phyloP scores from a whole-genome alignment of 1,140 invertebrate species.

The Scaptomyza pallida region DNA sequence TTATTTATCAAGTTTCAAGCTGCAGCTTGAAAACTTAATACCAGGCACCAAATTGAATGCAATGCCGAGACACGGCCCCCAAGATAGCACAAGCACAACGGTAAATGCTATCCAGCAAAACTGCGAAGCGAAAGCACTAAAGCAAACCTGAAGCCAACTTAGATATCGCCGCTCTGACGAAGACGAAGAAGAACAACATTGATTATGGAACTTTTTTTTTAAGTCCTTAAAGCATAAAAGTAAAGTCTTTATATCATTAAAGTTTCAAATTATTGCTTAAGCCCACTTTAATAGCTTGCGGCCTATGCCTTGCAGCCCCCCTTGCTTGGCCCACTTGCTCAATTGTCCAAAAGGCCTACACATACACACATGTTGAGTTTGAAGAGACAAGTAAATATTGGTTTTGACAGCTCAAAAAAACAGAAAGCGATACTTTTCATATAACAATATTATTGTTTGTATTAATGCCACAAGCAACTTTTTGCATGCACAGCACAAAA shows the following conservation, averaged over 20 bases:
- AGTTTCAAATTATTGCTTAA: too few species aligned
- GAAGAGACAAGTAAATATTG: slow-evolving; percentile 12
- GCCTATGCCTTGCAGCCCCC: too few species aligned
- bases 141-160: slow-evolving; percentile 18
- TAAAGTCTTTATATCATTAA: too few species aligned
- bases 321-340: too few species aligned
- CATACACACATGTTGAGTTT: not conserved
- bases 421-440: not conserved
- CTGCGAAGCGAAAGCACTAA: slow-evolving; percentile 2
- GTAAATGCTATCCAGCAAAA: slow-evolving; percentile 4
- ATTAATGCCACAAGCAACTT: not conserved
- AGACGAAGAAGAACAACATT: not conserved
- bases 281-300: too few species aligned
- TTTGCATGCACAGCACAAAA: not conserved
- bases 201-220: not conserved
- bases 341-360: too few species aligned
- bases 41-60: slow-evolving; percentile 76
- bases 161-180: not conserved
- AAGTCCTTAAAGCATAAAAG: not conserved
- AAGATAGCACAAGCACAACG: slow-evolving; percentile 27
- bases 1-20: slow-evolving; percentile 83
- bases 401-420: slow-evolving; percentile 12
- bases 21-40: slow-evolving; percentile 80
- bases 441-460: slow-evolving; percentile 16
- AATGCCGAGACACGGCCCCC: slow-evolving; percentile 14